A percentile compares a stretch with the other conserved stretches of the same genome.
phyloP scores from a whole-genome alignment of 2,113 vertebrate genomes.

The Microcebus lehilahytsara region DNA sequence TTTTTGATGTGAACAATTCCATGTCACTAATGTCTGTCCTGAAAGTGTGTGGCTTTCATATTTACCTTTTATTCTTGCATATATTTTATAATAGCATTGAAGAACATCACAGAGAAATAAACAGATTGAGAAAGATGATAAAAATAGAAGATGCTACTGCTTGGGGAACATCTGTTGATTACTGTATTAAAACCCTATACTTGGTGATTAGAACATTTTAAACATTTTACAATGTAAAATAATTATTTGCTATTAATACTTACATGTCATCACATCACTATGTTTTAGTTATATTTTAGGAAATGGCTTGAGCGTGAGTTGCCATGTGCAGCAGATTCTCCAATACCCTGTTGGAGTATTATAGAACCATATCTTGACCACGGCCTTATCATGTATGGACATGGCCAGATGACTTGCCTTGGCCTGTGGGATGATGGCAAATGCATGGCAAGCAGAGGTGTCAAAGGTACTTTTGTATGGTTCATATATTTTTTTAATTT shows the following conservation, averaged over 20 bases:
- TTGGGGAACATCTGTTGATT: not conserved
- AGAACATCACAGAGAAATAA: not conserved
- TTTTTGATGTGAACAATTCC: not conserved
- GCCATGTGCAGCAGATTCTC: not conserved
- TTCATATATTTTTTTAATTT: not conserved
- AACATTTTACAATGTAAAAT: not conserved
- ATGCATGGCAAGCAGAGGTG: not conserved
- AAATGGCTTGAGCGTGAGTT: not conserved
- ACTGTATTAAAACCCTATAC: not conserved
- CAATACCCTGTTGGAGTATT: not conserved
- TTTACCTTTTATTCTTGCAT: not conserved
- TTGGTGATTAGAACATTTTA: not conserved
- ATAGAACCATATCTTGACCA: not conserved
- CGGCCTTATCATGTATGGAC: rapidly evolving
- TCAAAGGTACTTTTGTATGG: not conserved
- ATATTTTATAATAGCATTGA: not conserved
- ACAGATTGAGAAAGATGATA: not conserved
- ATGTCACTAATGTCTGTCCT: not conserved
- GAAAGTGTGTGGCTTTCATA: not conserved
- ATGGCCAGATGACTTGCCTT: not conserved
- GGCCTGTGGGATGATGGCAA: not conserved
- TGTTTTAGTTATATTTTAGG: not conserved
- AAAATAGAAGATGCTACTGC: not conserved
- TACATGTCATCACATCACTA: not conserved
- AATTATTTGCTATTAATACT: not conserved